Conservation (phyloP, 2,888 invertebrate species). For the Sinohyriopsis cumingii region DNA sequence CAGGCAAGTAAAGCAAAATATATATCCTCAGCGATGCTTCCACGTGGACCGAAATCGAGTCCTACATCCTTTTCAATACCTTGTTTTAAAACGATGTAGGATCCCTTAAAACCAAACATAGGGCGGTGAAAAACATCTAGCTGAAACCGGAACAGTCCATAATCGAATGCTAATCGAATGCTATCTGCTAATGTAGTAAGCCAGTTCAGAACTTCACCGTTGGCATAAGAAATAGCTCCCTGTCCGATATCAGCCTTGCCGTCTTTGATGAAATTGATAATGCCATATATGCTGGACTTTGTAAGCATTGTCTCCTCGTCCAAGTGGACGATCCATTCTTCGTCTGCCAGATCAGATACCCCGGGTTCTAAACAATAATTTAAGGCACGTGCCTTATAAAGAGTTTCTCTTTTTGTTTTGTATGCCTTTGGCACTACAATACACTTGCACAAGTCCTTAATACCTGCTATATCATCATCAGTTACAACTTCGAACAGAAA, state of each 20-base stretch:
- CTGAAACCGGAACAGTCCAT: conserved; percentile 28
- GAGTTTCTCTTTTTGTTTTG: conserved; percentile 23
- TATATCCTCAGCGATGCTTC: conserved; percentile 37
- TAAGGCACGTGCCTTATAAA: conserved; percentile 52
- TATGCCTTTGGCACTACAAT: conserved; percentile 43
- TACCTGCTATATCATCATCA: conserved; percentile 28
- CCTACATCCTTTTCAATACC: conserved; percentile 24
- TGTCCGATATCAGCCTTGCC: conserved; percentile 48
- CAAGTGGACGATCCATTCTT: conserved; percentile 57
- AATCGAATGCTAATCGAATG: conserved; percentile 26
- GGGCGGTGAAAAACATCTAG: conserved; percentile 22
- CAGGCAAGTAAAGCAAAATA: conserved; percentile 31
- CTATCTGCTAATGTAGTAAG: conserved; percentile 31
- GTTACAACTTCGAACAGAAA: conserved; percentile 43
- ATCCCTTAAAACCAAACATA: conserved; percentile 32
- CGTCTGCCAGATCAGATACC: conserved; percentile 38
- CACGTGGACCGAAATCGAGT: conserved; percentile 33
- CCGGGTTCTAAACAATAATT: conserved; percentile 46
- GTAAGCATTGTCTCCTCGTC: conserved; percentile 56
- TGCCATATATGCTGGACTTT: conserved; percentile 40
- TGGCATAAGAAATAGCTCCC: conserved; percentile 38
- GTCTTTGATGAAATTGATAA: conserved; percentile 47
- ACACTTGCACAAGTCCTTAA: conserved; percentile 21
- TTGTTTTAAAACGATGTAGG: conserved; percentile 27
- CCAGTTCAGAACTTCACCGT: conserved; percentile 28